Percentiles rank a stretch among this genome's conserved stretches.
These are phyloP conservation scores for Spodoptera frugiperda DNA, from an alignment of 1,140 invertebrate genomes.

Conservation along the genomic window DNA sequence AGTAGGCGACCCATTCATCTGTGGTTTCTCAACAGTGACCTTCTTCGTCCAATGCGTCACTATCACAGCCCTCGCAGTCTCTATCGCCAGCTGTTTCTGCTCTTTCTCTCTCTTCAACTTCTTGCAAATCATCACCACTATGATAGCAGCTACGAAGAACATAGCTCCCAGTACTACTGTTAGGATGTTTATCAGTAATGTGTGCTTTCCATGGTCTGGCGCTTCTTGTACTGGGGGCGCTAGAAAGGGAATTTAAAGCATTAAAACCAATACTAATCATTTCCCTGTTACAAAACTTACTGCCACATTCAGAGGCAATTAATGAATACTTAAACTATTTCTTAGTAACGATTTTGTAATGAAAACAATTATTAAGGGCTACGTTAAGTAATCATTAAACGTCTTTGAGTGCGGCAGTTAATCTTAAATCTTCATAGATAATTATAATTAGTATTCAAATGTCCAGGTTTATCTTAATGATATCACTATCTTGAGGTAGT, in stretches of 20 bases:
- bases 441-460: too few species aligned
- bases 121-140: slow-evolving; percentile 87
- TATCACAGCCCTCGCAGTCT: slow-evolving; percentile 90
- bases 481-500: too few species aligned
- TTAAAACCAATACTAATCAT: too few species aligned
- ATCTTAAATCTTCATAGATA: too few species aligned
- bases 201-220: slow-evolving; percentile 84
- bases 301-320: too few species aligned
- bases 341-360: too few species aligned
- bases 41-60: slow-evolving; percentile 96
- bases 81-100: slow-evolving; percentile 92
- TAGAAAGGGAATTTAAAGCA: slow-evolving; percentile 43
- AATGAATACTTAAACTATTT: too few species aligned
- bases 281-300: too few species aligned
- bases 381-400: too few species aligned
- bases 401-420: neutral
- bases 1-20: slow-evolving; percentile 86
- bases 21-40: slow-evolving; percentile 93
- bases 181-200: slow-evolving; percentile 87
- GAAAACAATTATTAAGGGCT: too few species aligned
- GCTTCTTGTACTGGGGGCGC: slow-evolving; percentile 77
- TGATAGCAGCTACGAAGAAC: slow-evolving; percentile 87
- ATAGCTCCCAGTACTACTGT: slow-evolving; percentile 87
- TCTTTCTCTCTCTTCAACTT: slow-evolving; percentile 89
- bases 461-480: too few species aligned